Base-by-base conservation (phyloP, 2,113 vertebrate genomes). In the Spea multiplicata region DNA sequence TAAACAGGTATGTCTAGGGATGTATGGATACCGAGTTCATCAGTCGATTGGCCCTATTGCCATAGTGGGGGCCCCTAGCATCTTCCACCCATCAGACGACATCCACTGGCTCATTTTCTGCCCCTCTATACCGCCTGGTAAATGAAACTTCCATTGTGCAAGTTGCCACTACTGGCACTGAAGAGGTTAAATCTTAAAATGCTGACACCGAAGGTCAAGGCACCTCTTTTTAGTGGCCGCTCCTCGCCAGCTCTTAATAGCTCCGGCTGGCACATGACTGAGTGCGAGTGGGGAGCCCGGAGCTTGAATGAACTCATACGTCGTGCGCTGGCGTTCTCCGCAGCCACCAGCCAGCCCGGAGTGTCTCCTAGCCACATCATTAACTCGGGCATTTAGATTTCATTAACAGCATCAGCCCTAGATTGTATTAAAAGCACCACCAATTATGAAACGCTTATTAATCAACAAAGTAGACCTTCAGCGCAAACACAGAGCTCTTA, bases 401-500 rank as follows among this genome's bases (percentile, higher is more conserved):
- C 92, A 93, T 93, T 93, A 93, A 92, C 91, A 84, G 86, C 92
- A 91, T 92, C 89, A 93, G 91, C 89, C 91, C 90, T 89, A 91
- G 92, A 93, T 85, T 89, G 92, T 91, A 93, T 93, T 93, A 92
- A 92, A 92, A 92, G 91, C 91, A 91, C 89, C 86, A 88, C 89
- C 90, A 88, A 87, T 92, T 92, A 93, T 93, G 91, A 93, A 93
- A 91, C 92, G 90, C 89, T 90, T 92, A 91, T 93, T 93, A 93
- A 93, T 93, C 93, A 93, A 92, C 87, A 89, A 87, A 85, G 90
- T 89, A 85, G 86, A 87, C 87, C 85, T 88, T 74, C 72, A 55
- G 82, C 80, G 47, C 85, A 83, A 62, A 84, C 85, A 83, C 88
- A 89, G 79, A 84, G 84, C 84, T 71, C 86, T 86, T 77, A 85